Conservation (phyloP, 2,797 vertebrate genomes). For the Pseudochirops cupreus region DNA sequence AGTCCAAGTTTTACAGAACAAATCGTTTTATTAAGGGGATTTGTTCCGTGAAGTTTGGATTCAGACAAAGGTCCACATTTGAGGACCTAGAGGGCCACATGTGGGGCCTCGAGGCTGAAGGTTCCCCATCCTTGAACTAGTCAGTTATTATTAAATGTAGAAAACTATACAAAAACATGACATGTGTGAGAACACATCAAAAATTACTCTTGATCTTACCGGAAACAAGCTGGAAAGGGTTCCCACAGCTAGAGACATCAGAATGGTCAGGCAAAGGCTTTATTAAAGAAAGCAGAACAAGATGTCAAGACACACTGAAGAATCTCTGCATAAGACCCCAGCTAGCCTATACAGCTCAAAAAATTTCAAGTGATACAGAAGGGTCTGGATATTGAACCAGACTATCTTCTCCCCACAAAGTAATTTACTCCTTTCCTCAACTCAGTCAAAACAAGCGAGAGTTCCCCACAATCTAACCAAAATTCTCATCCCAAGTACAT, state of each 20-base stretch:
- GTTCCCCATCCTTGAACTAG: not conserved
- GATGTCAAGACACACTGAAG: constrained; percentile 33
- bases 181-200: not conserved
- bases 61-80: too few species aligned
- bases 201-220: constrained; percentile 85
- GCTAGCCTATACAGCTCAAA: constrained; percentile 26
- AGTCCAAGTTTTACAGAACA: too few species aligned
- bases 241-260: constrained; percentile 89
- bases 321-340: constrained; percentile 57
- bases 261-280: constrained; percentile 92
- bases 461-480: not conserved
- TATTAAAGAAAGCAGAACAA: constrained; percentile 73
- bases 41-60: too few species aligned
- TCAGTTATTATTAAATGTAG: not conserved
- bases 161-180: not conserved
- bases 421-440: constrained; percentile 60
- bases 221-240: constrained; percentile 94
- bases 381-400: constrained; percentile 48
- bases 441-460: not conserved
- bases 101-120: too few species aligned
- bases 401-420: constrained; percentile 59
- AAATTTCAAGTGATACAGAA: constrained; percentile 33
- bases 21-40: too few species aligned
- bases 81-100: too few species aligned
- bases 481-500: not conserved